Conservation (phyloP, 2,113 vertebrate genomes). For the Dascyllus trimaculatus region DNA sequence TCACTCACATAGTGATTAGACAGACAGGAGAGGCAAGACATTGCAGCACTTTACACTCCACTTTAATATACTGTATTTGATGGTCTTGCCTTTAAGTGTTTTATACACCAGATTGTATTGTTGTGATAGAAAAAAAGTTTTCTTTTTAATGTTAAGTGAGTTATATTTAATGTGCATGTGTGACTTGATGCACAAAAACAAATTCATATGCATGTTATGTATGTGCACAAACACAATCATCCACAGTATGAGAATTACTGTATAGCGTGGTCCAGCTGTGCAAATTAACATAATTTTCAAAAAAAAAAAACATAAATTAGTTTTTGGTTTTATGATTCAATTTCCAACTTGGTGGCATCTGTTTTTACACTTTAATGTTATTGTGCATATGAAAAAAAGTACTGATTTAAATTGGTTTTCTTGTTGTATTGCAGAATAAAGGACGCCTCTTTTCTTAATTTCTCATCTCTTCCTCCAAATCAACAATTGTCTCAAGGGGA, state of each 20-base stretch:
- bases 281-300: slow-evolving; percentile 54
- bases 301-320: slow-evolving; percentile 43
- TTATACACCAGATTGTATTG: slow-evolving; percentile 49
- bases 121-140: slow-evolving; percentile 43
- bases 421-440: slow-evolving; percentile 52
- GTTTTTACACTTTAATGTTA: slow-evolving; percentile 55
- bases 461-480: slow-evolving; percentile 59
- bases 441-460: slow-evolving; percentile 32
- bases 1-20: slow-evolving; percentile 83
- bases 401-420: slow-evolving; percentile 55
- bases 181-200: slow-evolving; percentile 34
- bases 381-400: slow-evolving; percentile 45
- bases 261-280: slow-evolving; percentile 48
- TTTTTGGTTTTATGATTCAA: slow-evolving; percentile 67
- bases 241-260: slow-evolving; percentile 41
- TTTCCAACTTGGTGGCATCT: slow-evolving; percentile 52
- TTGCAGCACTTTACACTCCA: slow-evolving; percentile 65
- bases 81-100: slow-evolving; percentile 68
- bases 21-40: slow-evolving; percentile 76
- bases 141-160: slow-evolving; percentile 58
- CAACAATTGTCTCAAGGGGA: slow-evolving; percentile 60
- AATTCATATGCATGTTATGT: slow-evolving; percentile 50
- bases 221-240: slow-evolving; percentile 50
- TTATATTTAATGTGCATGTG: slow-evolving; percentile 64
- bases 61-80: slow-evolving; percentile 69